Conservation (phyloP, 1,140 invertebrate species). For the Cardiocondyla obscurior region DNA sequence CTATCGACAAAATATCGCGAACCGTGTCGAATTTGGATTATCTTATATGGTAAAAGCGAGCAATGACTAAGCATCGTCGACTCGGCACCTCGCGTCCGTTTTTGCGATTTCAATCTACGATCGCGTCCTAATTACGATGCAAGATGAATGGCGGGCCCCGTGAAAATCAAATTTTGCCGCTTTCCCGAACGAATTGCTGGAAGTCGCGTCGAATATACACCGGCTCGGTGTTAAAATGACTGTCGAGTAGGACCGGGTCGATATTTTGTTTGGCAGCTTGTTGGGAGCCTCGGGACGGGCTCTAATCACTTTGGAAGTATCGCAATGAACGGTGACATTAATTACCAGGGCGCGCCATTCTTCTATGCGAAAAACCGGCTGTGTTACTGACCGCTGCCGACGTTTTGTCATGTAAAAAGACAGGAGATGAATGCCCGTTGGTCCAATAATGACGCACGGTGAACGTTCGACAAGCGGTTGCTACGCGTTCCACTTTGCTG, state of each 20-base stretch:
- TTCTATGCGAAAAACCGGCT: constrained; percentile 21
- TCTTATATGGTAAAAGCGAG: constrained; percentile 6
- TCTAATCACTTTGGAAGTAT: constrained; percentile 49
- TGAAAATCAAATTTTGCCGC: constrained; percentile 13
- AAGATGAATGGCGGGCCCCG: not conserved
- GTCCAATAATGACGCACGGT: constrained; percentile 28
- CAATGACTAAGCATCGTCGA: not conserved
- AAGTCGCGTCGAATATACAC: not conserved
- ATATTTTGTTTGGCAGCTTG: constrained; percentile 3
- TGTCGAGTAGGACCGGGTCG: not conserved
- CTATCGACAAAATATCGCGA: not conserved
- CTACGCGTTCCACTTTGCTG: constrained; percentile 42
- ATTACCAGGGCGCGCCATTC: constrained; percentile 10
- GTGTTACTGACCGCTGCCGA: constrained; percentile 16
- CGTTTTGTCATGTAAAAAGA: constrained; percentile 1
- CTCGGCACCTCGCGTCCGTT: not conserved
- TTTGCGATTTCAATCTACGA: constrained; percentile 10
- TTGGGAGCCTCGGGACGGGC: constrained; percentile 20
- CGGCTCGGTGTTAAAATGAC: not conserved
- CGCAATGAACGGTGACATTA: constrained; percentile 41
- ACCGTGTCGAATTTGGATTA: not conserved
- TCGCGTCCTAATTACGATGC: not conserved
- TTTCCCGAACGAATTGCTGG: not conserved
- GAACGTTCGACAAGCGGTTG: constrained; percentile 19
- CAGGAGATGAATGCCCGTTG: constrained; percentile 1